phyloP scores from a whole-genome alignment of 2,113 vertebrate species.

The Mirza zaza region DNA sequence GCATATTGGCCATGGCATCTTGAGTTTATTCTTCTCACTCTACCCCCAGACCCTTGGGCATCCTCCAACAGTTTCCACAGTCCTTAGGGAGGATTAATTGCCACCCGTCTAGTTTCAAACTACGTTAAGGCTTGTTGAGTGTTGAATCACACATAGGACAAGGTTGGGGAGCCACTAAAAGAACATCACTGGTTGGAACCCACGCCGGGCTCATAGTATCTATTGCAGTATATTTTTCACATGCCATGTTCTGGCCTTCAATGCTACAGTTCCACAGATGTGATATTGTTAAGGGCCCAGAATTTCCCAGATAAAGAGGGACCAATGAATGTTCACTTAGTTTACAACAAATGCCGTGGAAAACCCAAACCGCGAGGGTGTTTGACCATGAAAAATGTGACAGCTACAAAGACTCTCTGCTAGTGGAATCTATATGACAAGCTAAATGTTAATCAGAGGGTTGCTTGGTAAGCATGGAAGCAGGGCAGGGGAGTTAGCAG shows the following conservation, averaged over 20 bases:
- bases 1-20: background rate
- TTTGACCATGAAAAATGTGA: background rate
- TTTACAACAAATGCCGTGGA: background rate
- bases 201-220: background rate
- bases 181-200: background rate
- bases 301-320: background rate
- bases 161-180: background rate
- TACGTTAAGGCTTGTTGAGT: background rate
- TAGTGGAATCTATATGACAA: background rate
- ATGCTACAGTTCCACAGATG: background rate
- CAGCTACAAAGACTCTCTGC: background rate
- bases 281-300: background rate
- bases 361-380: background rate
- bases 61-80: background rate
- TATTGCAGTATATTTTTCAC: background rate
- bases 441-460: background rate
- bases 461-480: background rate
- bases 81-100: background rate
- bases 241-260: background rate
- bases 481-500: background rate
- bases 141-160: background rate
- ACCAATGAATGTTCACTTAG: background rate
- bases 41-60: background rate
- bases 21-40: background rate
- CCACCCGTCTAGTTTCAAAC: background rate